Conservation (phyloP, 2,888 invertebrate species). For the Hybos culiciformis region DNA sequence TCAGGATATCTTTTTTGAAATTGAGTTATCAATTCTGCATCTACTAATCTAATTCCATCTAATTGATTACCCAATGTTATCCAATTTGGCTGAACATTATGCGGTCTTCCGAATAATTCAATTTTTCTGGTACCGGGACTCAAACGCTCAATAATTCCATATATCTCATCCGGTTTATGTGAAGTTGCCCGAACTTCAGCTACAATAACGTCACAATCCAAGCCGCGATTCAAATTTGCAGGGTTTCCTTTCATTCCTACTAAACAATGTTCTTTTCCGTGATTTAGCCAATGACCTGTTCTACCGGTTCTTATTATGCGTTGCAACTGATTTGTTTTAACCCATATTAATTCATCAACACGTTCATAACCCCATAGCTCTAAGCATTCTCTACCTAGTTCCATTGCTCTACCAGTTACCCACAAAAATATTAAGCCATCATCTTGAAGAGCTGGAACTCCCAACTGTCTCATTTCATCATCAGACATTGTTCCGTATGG, state of each 20-base stretch:
- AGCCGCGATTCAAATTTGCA: constrained; percentile 74
- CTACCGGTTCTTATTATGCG: constrained; percentile 92
- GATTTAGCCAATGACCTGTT: constrained; percentile 97
- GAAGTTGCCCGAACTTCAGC: constrained; percentile 96
- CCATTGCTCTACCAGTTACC: constrained; percentile 82
- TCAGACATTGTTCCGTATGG: constrained; percentile 94
- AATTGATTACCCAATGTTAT: constrained; percentile 94
- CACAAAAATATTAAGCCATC: constrained; percentile 93
- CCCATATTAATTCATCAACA: constrained; percentile 97
- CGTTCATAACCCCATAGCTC: constrained; percentile 91
- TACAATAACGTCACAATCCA: constrained; percentile 97
- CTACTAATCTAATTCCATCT: constrained; percentile 84
- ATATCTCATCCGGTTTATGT: constrained; percentile 97
- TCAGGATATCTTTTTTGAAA: constrained; percentile 90
- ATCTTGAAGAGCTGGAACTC: constrained; percentile 87
- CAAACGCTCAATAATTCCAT: constrained; percentile 91
- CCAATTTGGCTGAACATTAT: constrained; percentile 98
- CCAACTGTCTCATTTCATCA: constrained; percentile 93
- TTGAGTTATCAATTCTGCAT: constrained; percentile 77
- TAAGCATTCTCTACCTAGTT: constrained; percentile 87
- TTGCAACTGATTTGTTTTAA: constrained; percentile 96
- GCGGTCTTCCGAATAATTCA: constrained; percentile 90
- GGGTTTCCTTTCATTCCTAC: constrained; percentile 95
- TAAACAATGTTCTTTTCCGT: constrained; percentile 95
- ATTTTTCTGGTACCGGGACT: constrained; percentile 96